These are phyloP conservation scores for Thryonomys swinderianus DNA, from an alignment of 2,113 vertebrate genomes.

Conservation along the genomic window DNA sequence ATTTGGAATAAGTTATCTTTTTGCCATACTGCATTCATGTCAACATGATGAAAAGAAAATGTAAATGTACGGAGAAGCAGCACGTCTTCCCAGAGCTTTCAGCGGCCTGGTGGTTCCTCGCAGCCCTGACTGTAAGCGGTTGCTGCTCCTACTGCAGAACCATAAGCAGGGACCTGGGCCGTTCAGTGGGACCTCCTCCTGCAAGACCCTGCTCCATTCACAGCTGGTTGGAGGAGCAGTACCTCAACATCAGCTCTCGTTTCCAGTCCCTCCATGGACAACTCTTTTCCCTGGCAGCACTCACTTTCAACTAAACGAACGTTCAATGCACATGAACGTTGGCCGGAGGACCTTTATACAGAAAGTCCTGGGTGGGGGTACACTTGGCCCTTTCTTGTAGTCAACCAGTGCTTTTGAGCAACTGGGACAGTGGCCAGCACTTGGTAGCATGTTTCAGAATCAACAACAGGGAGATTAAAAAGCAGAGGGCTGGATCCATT, in stretches of 20 bases:
- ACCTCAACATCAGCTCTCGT: background rate
- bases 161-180: background rate
- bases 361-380: background rate
- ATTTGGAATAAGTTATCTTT: conserved; percentile 73
- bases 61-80: conserved; percentile 44
- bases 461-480: background rate
- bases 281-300: background rate
- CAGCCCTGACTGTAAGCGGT: background rate
- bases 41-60: conserved; percentile 77
- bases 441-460: background rate
- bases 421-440: background rate
- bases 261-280: background rate
- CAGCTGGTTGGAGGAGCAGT: background rate
- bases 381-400: background rate
- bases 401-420: background rate
- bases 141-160: background rate
- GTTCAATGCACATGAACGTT: background rate
- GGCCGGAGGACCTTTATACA: background rate
- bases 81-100: background rate
- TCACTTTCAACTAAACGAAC: background rate
- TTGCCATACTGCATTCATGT: conserved; percentile 44
- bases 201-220: background rate
- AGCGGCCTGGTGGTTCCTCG: conserved; percentile 10
- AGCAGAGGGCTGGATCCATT: background rate
- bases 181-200: background rate